Percentiles rank a stretch among this genome's conserved stretches.
Conservation (phyloP, 2,888 invertebrate species). For the Agrypnus murinus region DNA sequence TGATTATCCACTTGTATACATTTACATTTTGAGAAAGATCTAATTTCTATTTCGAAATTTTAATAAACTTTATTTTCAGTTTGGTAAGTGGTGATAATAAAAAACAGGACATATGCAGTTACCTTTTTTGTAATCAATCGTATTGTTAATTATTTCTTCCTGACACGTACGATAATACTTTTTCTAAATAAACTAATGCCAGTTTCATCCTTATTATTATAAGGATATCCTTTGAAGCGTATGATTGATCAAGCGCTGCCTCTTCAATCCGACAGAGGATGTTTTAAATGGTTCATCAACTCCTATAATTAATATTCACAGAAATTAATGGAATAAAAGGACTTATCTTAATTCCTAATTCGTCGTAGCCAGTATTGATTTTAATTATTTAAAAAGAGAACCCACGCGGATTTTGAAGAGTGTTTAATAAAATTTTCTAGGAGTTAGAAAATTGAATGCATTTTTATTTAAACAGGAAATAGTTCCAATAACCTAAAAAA, state of each 20-base stretch:
- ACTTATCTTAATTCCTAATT: neutral
- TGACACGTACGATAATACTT: neutral
- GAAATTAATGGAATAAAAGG: neutral
- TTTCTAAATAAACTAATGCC: constrained; percentile 9
- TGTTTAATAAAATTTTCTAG: too few species aligned
- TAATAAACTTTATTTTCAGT: too few species aligned
- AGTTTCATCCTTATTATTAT: constrained; percentile 28
- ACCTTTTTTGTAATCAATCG: too few species aligned
- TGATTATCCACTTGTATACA: neutral
- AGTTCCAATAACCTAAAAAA: constrained; percentile 17
- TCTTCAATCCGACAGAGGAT: constrained; percentile 25
- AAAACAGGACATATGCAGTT: too few species aligned
- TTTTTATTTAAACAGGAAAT: constrained; percentile 2
- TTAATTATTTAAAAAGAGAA: neutral
- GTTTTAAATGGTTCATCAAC: constrained; percentile 22
- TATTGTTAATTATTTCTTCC: too few species aligned
- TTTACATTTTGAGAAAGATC: too few species aligned
- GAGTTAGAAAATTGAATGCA: too few species aligned
- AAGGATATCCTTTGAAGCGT: constrained; percentile 43
- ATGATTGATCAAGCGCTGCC: constrained; percentile 35
- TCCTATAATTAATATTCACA: constrained; percentile 23
- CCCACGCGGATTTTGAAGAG: neutral
- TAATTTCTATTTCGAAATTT: too few species aligned
- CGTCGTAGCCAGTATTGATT: neutral
- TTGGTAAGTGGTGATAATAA: too few species aligned